Conservation (phyloP, 1,140 invertebrate species). For the Pogonus chalceus region DNA sequence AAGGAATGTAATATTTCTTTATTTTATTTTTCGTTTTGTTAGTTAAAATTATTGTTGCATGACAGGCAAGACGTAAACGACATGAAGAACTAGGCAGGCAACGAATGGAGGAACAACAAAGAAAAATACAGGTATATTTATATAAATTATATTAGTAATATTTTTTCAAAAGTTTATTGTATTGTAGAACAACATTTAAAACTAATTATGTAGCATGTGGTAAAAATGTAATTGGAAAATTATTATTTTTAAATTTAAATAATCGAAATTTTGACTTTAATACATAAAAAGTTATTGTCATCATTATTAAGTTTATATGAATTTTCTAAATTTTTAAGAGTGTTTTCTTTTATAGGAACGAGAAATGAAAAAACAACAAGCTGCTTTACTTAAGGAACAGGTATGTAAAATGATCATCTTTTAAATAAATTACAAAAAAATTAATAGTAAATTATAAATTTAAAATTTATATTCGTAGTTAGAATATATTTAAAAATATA, state of each 20-base stretch:
- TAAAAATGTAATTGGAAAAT: background rate
- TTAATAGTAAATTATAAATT: too few relatives aligned
- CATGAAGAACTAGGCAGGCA: conserved; percentile 78
- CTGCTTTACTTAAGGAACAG: conserved; percentile 79
- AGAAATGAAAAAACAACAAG: conserved; percentile 77
- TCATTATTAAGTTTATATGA: conserved; percentile 8
- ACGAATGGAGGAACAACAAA: conserved; percentile 71
- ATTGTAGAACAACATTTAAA: too few relatives aligned
- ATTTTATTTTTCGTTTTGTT: conserved; percentile 30
- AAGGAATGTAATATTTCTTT: conserved; percentile 7
- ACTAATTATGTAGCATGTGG: background rate
- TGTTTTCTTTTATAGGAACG: conserved; percentile 60
- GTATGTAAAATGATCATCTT: conserved; percentile 42
- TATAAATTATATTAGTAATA: conserved; percentile 14
- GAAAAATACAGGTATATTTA: conserved; percentile 67
- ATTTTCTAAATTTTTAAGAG: conserved; percentile 21
- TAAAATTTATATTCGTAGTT: too few relatives aligned
- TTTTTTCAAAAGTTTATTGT: conserved; percentile 12
- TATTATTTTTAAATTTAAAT: conserved; percentile 13
- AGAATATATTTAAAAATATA: conserved; percentile 14
- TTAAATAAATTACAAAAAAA: too few relatives aligned
- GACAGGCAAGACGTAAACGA: conserved; percentile 70
- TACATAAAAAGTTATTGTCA: conserved; percentile 11
- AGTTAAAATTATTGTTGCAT: conserved; percentile 24
- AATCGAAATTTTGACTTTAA: conserved; percentile 10